phyloP scores from a whole-genome alignment of 2,797 vertebrate genomes.

The Acanthornis magna region DNA sequence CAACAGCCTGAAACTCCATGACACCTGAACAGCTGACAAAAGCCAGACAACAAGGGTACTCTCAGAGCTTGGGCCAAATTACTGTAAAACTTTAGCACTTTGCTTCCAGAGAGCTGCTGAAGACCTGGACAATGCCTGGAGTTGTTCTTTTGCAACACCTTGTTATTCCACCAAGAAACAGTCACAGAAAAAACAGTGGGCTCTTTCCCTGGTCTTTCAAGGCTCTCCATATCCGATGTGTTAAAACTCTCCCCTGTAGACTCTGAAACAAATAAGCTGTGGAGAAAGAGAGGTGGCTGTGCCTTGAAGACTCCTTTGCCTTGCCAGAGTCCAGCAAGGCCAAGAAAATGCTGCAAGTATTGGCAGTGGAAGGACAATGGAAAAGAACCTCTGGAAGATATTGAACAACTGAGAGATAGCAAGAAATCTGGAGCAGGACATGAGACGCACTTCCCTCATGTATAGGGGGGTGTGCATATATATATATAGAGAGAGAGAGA shows the following conservation, averaged over 20 bases:
- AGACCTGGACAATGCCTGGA: background rate
- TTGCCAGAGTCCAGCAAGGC: background rate
- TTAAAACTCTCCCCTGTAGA: background rate
- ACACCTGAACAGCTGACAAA: background rate
- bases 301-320: background rate
- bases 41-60: background rate
- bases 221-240: background rate
- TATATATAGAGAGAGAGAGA: background rate
- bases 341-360: background rate
- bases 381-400: background rate
- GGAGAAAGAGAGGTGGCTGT: background rate
- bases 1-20: background rate
- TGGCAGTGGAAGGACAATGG: background rate
- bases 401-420: background rate
- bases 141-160: background rate
- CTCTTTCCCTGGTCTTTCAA: background rate
- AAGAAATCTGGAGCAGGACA: background rate
- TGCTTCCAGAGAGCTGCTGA: background rate
- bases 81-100: background rate
- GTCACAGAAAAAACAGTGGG: background rate
- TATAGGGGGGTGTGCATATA: accelerated
- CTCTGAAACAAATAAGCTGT: background rate
- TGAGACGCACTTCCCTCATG: background rate
- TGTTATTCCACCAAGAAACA: background rate
- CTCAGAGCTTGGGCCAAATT: background rate